Conservation (phyloP, 92 coral and sea anemone genomes). For the Palythoa heliodiscus region DNA sequence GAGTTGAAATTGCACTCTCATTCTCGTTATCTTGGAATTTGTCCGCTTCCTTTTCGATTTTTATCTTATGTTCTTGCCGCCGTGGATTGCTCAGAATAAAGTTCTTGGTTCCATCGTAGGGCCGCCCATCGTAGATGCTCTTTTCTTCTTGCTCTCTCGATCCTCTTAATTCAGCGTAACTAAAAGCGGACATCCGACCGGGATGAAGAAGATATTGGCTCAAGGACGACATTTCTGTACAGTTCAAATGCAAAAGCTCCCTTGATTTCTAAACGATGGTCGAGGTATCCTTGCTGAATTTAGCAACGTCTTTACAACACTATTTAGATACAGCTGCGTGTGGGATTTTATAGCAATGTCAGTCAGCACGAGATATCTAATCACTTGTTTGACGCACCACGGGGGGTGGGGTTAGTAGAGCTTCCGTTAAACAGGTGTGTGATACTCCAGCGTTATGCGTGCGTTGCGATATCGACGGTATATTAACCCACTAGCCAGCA, state of each 20-base stretch:
- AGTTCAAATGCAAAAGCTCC: not conserved
- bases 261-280: not conserved
- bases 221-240: slow-evolving; percentile 49
- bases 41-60: slow-evolving; percentile 25
- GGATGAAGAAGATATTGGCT: slow-evolving; percentile 72
- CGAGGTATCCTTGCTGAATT: not conserved
- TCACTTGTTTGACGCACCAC: slow-evolving; percentile 68
- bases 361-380: slow-evolving; percentile 48
- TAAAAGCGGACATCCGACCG: slow-evolving; percentile 57
- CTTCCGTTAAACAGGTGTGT: slow-evolving; percentile 76
- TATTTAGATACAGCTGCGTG: slow-evolving; percentile 67
- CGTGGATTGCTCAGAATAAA: slow-evolving; percentile 14
- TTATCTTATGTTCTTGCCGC: not conserved
- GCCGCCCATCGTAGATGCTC: slow-evolving; percentile 18
- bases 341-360: slow-evolving; percentile 61
- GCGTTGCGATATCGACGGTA: slow-evolving; percentile 55
- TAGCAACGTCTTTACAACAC: slow-evolving; percentile 15
- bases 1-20: slow-evolving; percentile 36
- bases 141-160: slow-evolving; percentile 59
- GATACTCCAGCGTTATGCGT: slow-evolving; percentile 56
- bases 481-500: slow-evolving; percentile 53
- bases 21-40: not conserved
- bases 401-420: slow-evolving; percentile 82
- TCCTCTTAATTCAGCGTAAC: slow-evolving; percentile 62
- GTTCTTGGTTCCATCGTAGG: not conserved